phyloP scores from a whole-genome alignment of 2,888 invertebrate genomes.

The Pseudanteris insignis region DNA sequence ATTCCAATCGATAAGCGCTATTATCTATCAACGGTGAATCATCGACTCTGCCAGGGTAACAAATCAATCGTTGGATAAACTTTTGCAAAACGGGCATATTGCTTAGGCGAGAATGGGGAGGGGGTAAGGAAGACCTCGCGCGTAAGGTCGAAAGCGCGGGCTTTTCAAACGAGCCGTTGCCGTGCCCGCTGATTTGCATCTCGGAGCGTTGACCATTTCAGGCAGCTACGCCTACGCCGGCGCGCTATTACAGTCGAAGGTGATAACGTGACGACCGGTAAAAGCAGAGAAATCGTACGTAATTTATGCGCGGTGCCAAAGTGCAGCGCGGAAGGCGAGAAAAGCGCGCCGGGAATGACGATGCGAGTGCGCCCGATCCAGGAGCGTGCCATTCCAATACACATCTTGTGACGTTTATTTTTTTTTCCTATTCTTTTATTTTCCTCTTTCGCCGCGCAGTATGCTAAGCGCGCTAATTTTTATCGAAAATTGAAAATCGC shows the following conservation, averaged over 20 bases:
- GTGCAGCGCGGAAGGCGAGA: slow-evolving; percentile 43
- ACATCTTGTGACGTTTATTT: slow-evolving; percentile 41
- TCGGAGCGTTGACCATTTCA: slow-evolving; percentile 41
- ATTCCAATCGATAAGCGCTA: too few species aligned
- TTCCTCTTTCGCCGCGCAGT: slow-evolving; percentile 20
- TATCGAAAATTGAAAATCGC: slow-evolving; percentile 6
- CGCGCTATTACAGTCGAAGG: slow-evolving; percentile 40
- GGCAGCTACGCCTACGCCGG: slow-evolving; percentile 40
- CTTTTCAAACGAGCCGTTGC: slow-evolving; percentile 18
- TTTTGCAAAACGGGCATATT: too few species aligned
- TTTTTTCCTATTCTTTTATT: too few species aligned
- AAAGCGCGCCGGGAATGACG: slow-evolving; percentile 44
- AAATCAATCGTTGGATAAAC: too few species aligned
- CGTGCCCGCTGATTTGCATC: slow-evolving; percentile 40
- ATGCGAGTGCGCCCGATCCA: slow-evolving; percentile 34
- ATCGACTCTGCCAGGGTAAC: too few species aligned
- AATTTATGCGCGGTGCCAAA: slow-evolving; percentile 42
- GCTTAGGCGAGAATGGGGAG: too few species aligned
- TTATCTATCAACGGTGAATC: too few species aligned
- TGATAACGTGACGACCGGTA: slow-evolving; percentile 45
- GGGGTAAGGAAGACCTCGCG: too few species aligned
- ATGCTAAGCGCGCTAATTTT: slow-evolving; percentile 30
- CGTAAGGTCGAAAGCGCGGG: slow-evolving; percentile 21
- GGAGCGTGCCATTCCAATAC: slow-evolving; percentile 42
- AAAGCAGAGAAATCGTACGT: slow-evolving; percentile 45